Evolutionary conservation across 2,113 vertebrate species (phyloP), one percentile per base, ranked within the genome.

Genomic region (Ranitomeya imitator): DNA sequence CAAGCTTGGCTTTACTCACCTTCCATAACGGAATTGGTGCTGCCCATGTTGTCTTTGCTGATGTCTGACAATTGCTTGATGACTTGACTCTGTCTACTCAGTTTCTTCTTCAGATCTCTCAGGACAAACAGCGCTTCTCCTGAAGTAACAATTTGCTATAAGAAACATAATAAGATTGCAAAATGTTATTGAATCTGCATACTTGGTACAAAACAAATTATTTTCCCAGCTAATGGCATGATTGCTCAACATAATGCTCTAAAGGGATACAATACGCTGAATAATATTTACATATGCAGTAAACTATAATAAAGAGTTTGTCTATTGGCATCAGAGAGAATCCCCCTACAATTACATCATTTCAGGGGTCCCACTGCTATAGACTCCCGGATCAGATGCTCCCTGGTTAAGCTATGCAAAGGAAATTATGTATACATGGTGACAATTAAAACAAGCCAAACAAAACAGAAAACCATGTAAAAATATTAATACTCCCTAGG

Each of bases 21-120:
- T 61, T 99, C 97, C 37, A 94, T 92, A 14, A 96, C 94, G 6
- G 96, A 97, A 67, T 93, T 94, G 61, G 96, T 93, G 57, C 93
- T 93, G 69, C 95, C 97, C 19, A 96, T 90, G 88, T 94, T 94
- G 90, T 99, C 97, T 7, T 92, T 94, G 52, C 96, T 99, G 93
- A 98, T 94, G 31, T 98, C 96, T 0, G 94, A 94, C 0, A 99
- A 95, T 23, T 95, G 96, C 91, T 97, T 96, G 86, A 99, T 86
- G 90, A 99, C 96, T 0, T 93, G 92, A 7, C 94, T 96, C 93
- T 99, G 97, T 79, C 91, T 90, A 0, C 96, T 95, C 19, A 99
- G 92, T 91, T 98, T 99, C 91, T 96, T 95, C 86, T 99, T 93
- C 67, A 97, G 93, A 78, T 92, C 93, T 90, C 92, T 96, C 9